A percentile compares a stretch with the other conserved stretches of the same genome.
These are phyloP conservation scores for Xanthorhoe designata DNA, from an alignment of 2,888 invertebrate genomes.

Conservation along the genomic window DNA sequence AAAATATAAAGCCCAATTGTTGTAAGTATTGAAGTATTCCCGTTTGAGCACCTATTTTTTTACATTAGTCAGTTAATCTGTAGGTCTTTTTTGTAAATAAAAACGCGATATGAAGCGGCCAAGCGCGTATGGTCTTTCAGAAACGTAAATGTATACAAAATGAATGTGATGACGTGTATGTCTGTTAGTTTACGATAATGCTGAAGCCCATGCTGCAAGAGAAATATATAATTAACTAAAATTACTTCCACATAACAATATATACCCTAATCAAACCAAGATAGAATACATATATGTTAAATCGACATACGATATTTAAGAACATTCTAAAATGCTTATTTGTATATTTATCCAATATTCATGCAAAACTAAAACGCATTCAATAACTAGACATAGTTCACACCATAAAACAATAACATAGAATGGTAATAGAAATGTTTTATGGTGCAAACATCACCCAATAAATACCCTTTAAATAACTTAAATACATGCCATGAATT, in stretches of 20 bases:
- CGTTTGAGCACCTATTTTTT: too few relatives aligned
- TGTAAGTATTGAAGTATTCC: too few relatives aligned
- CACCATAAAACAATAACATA: slow-evolving; percentile 16
- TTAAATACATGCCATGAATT: slow-evolving; percentile 24
- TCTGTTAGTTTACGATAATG: slow-evolving; percentile 53
- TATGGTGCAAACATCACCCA: slow-evolving; percentile 10
- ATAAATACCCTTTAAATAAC: slow-evolving; percentile 18
- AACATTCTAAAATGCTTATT: slow-evolving; percentile 4
- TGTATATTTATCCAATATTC: slow-evolving; percentile 10
- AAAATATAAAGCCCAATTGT: slow-evolving; percentile 17
- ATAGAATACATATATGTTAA: slow-evolving; percentile 7
- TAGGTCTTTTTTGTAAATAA: slow-evolving; percentile 6
- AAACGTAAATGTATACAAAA: slow-evolving; percentile 36
- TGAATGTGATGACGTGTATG: slow-evolving; percentile 38
- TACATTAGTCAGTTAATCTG: slow-evolving; percentile 19
- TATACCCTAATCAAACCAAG: slow-evolving; percentile 17
- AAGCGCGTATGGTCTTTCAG: slow-evolving; percentile 40
- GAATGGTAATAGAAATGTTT: slow-evolving; percentile 1
- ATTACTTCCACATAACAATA: slow-evolving; percentile 26
- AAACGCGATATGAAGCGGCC: slow-evolving; percentile 35
- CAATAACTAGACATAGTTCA: slow-evolving; percentile 5
- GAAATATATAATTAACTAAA: slow-evolving; percentile 44
- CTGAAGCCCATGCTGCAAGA: slow-evolving; percentile 70
- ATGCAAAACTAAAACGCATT: slow-evolving; percentile 29
- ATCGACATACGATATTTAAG: not conserved